Evolutionary conservation across 2,113 vertebrate species (phyloP), one percentile per base, ranked within the genome.

Genomic region (Butorides virescens): DNA sequence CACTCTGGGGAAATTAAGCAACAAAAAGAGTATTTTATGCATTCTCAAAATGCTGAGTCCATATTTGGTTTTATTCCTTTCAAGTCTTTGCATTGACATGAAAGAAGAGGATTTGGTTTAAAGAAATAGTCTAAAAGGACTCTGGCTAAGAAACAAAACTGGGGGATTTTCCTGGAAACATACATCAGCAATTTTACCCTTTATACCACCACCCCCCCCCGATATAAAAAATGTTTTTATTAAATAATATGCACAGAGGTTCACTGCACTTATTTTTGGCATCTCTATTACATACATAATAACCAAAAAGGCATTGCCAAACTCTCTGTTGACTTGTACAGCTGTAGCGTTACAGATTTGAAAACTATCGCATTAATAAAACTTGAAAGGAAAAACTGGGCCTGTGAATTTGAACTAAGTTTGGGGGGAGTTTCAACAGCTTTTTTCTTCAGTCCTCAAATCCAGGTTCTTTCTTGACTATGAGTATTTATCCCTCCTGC

Each of bases 1-100:
- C 94, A 86, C 72, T 70, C 49, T 44, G 39, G 79, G 79, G 88
- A 98, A 95, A 95, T 88, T 81, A 96, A 88, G 62, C 34, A 50
- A 91, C 87, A 95, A 97, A 97, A 97, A 55, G 79, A 94, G 49
- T 92, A 92, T 94, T 95, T 96, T 34, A 61, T 36, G 29, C 55
- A 73, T 68, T 91, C 79, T 86, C 68, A 92, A 96, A 97, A 97
- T 94, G 68, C 23, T 95, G 81, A 96, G 71, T 68, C 75, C 61
- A 53, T 94, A 91, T 94, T 94, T 91, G 62, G 32, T 70, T 79
- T 89, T 88, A 91, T 94, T 84, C 67, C 65, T 94, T 96, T 97
- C 39, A 91, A 91, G 87, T 77, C 23, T 96, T 94, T 94, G 42
- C 70, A 89, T 77, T 39, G 87, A 63, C 73, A 82, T 93, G 67